Percentiles rank a stretch among this genome's conserved stretches.
phyloP scores from a whole-genome alignment of 2,888 invertebrate species.

The Physocephala rufipes region DNA sequence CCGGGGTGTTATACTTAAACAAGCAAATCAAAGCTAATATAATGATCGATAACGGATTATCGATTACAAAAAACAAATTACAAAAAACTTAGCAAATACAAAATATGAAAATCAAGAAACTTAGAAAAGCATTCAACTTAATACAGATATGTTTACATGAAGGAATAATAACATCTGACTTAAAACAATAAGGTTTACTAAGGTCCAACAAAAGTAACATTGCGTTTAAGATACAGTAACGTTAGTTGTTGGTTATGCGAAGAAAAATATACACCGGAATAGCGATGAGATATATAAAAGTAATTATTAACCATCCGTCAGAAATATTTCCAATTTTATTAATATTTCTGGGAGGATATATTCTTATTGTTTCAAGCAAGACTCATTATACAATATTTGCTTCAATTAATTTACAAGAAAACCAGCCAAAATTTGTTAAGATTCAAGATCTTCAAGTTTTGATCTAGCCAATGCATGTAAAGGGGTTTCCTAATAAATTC shows the following conservation, averaged over 20 bases:
- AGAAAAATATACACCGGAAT: conserved; percentile 3
- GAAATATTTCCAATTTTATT: conserved; percentile 1
- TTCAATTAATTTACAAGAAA: not conserved
- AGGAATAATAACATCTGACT: not conserved
- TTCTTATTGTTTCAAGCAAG: conserved; percentile 42
- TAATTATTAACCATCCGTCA: conserved; percentile 18
- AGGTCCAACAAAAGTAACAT: conserved; percentile 22
- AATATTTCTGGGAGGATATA: conserved; percentile 53
- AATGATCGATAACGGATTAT: too few species aligned
- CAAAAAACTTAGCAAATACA: too few species aligned
- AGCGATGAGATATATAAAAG: conserved; percentile 9
- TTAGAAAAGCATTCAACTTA: too few species aligned
- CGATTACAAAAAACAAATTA: too few species aligned
- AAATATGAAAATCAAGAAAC: too few species aligned
- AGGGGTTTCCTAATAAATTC: too few species aligned
- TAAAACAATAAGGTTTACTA: conserved; percentile 20
- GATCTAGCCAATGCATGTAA: too few species aligned
- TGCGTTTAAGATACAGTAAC: conserved; percentile 7
- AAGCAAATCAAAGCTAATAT: too few species aligned
- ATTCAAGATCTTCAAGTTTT: too few species aligned
- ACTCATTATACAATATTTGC: too few species aligned
- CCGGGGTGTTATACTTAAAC: too few species aligned
- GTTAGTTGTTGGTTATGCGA: conserved; percentile 17
- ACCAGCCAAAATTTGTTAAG: not conserved
- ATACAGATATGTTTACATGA: not conserved